Conservation (phyloP, 2,797 vertebrate genomes). For the Gallinago stenura region DNA sequence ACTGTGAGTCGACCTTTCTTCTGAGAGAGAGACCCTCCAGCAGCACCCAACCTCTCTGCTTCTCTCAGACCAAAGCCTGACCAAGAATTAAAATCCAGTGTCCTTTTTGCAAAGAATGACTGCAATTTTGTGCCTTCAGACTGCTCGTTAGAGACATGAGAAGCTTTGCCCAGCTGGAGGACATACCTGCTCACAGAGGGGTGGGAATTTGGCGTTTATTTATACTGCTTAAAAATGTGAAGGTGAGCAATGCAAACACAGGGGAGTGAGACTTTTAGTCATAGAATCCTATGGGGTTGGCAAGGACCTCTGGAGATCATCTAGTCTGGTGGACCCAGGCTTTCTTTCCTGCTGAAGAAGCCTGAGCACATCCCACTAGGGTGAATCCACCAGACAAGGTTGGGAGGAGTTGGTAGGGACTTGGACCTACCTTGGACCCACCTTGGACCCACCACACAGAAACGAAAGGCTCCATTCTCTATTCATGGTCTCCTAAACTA, state of each 20-base stretch:
- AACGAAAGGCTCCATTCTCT: slow-evolving; percentile 38
- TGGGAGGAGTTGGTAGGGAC: not conserved
- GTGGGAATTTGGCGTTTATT: not conserved
- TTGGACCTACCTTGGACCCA: not conserved
- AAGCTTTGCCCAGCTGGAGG: not conserved
- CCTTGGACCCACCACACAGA: not conserved
- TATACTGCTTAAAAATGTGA: not conserved
- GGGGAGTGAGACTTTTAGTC: not conserved
- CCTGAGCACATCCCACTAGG: not conserved
- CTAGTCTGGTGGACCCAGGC: not conserved
- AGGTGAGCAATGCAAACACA: not conserved
- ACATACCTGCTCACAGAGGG: not conserved
- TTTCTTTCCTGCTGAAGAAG: not conserved
- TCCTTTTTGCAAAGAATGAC: not conserved
- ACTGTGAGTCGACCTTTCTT: not conserved
- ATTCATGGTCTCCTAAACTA: not conserved
- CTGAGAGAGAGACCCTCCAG: not conserved
- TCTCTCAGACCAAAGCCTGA: not conserved
- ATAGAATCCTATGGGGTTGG: too few relatives aligned
- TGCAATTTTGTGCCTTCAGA: not conserved
- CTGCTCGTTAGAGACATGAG: not conserved
- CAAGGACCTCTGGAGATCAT: too few relatives aligned
- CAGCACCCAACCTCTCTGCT: not conserved
- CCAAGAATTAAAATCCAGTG: not conserved
- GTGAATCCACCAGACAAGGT: not conserved